These are phyloP conservation scores for Alouatta palliata DNA, from an alignment of 2,113 vertebrate genomes.

Conservation along the genomic window DNA sequence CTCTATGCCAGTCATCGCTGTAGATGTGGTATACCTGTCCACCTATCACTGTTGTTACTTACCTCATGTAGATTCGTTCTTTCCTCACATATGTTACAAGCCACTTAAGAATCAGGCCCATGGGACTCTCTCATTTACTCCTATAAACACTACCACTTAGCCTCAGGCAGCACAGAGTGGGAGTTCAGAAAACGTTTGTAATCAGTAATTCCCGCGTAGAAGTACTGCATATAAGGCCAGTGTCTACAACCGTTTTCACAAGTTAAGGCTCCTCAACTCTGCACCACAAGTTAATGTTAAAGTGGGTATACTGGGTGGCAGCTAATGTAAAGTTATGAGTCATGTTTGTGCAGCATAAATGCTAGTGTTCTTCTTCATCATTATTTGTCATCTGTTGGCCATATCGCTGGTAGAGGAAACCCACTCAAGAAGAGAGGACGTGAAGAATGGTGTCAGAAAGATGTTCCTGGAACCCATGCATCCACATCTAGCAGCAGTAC, in stretches of 20 bases:
- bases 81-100: not conserved
- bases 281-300: not conserved
- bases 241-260: not conserved
- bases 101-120: not conserved
- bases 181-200: not conserved
- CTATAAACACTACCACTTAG: not conserved
- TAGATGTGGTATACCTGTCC: not conserved
- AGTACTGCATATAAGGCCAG: not conserved
- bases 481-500: not conserved
- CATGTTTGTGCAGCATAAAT: not conserved
- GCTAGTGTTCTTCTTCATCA: not conserved
- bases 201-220: not conserved
- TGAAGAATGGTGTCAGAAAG: not conserved
- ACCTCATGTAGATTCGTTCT: not conserved
- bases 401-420: not conserved
- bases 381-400: not conserved
- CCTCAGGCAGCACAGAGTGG: not conserved
- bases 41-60: not conserved
- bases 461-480: not conserved
- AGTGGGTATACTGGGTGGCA: not conserved
- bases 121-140: fast-evolving
- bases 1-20: not conserved
- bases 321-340: not conserved
- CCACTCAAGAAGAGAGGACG: not conserved
- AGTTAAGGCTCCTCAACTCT: not conserved